These are phyloP conservation scores for Butorides virescens DNA, from an alignment of 2,113 vertebrate species.

Conservation along the genomic window DNA sequence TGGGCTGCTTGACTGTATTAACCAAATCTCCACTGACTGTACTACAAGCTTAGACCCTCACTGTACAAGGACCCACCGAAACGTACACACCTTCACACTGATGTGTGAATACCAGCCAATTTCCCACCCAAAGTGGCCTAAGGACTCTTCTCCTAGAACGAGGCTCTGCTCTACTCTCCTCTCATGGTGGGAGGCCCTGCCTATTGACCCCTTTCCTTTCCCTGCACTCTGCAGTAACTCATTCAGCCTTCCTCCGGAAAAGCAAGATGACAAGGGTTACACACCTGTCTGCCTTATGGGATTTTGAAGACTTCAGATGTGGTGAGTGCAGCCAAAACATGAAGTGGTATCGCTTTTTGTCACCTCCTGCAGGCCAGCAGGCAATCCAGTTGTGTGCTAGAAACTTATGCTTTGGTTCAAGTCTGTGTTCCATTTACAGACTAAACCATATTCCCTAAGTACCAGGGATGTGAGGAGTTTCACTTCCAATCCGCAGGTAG, in stretches of 20 bases:
- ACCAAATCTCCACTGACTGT: neutral
- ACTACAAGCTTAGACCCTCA: neutral
- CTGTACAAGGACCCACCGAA: neutral
- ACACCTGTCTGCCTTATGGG: neutral
- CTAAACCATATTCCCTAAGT: neutral
- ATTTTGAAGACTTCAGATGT: neutral
- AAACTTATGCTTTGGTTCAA: neutral
- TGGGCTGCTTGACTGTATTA: neutral
- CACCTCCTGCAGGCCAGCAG: neutral
- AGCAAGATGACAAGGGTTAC: neutral
- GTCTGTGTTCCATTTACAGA: neutral
- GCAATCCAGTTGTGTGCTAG: neutral
- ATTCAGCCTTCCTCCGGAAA: neutral
- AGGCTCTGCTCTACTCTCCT: neutral
- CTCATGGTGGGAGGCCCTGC: neutral
- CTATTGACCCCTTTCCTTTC: neutral
- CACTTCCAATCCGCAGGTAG: neutral
- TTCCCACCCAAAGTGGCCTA: neutral
- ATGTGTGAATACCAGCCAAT: neutral
- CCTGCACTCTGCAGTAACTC: neutral
- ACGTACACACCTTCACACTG: neutral
- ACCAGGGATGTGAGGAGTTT: neutral
- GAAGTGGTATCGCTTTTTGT: neutral
- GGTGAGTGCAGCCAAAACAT: neutral
- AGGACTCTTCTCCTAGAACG: neutral